Base-by-base conservation (phyloP, 2,113 vertebrate species). In the Phrynosoma blainvillii region DNA sequence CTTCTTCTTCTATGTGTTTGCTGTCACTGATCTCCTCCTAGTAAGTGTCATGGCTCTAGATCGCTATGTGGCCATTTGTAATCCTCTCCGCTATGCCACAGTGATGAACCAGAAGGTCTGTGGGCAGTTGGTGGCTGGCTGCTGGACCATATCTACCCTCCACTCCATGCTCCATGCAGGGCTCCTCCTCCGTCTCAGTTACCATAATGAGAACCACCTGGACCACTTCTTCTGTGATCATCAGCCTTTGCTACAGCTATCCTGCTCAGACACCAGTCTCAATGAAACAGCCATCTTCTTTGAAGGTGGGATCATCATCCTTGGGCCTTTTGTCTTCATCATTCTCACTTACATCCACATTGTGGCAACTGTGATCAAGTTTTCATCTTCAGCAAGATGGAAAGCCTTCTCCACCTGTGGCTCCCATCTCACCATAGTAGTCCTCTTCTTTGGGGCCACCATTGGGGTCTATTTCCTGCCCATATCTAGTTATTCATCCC, bases 1-100 rank as follows among this genome's bases (percentile, higher is more conserved):
- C 16, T 95, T 93, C 78, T 93, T 94, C 59, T 95, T 95, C 75
- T 92, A 95, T 86, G 62, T 70, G 14, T 95, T 93, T 86, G 94
- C 89, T 8, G 90, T 93, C 13, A 85, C 91, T 16, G 92, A 93
- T n/a, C 93, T 89, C 2, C 89, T 93, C 71, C 62, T 94, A 18
- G 88, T 94, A 65, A 88, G 91, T 9, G 90, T 94, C 56, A 92
- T 94, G 92, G 91, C 93, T 75, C 87, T 95, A 85, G 93, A 93
- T 78, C 88, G 73, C 54, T 94, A 92, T 1, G 59, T 94, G 68
- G 90, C 91, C 74, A 94, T 93, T 89, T 92, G 93, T 76, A 79
- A 95, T 40, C 92, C 92, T 36, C 76, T 93, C 12, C 90, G 91
- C 76, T 93, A 94, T 71, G 78, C 71, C 27, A 79, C 66, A 5